Evolutionary conservation across 2,797 vertebrate species (phyloP), one percentile per base, ranked within the genome.

Genomic region (Cossypha niveicapilla): DNA sequence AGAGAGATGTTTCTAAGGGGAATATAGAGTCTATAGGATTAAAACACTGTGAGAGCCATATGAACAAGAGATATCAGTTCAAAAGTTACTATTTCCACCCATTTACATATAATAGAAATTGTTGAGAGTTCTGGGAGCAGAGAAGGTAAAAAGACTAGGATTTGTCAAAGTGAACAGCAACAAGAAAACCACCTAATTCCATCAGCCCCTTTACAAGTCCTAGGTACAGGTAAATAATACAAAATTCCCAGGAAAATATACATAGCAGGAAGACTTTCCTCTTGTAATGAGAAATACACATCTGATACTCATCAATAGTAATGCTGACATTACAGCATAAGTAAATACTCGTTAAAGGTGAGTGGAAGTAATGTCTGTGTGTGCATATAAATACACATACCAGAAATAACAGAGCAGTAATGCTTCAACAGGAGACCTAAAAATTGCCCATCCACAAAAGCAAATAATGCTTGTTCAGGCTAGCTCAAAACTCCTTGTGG

Each of bases 301-400:
- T 16, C 48, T 61, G 42, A 63, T 34, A 74, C 8, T 17, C 9
- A 6, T 9, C 65, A 67, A 23, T 0, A 60, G 32, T 1, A 47
- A 27, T 30, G 39, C 35, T 68, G 25, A 24, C 19, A 76, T 72
- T 62, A 77, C 32, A 84, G 41, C 23, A 71, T 54, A 80, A 62
- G 58, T 30, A 74, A 87, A 83, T 34, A 50, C 17, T 77, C 54
- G 34, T 16, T 65, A 50, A 56, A 89, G 23, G 18, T 17, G 73
- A n/a, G 32, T 12, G 15, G 22, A 60, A 81, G 58, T 34, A 60
- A 39, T 0, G 0, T n/a, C 13, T 8, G 21, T 28, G 8, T 13
- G 15, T 39, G 39, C 1, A 4, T 10, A 50, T 5, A 83, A 34
- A 53, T 0, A 2, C n/a, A 39, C 44, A 37, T 23, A 32, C 24